These are phyloP conservation scores for Hirudinaria manillensis DNA, from an alignment of 2,888 invertebrate genomes.

Conservation along the genomic window DNA sequence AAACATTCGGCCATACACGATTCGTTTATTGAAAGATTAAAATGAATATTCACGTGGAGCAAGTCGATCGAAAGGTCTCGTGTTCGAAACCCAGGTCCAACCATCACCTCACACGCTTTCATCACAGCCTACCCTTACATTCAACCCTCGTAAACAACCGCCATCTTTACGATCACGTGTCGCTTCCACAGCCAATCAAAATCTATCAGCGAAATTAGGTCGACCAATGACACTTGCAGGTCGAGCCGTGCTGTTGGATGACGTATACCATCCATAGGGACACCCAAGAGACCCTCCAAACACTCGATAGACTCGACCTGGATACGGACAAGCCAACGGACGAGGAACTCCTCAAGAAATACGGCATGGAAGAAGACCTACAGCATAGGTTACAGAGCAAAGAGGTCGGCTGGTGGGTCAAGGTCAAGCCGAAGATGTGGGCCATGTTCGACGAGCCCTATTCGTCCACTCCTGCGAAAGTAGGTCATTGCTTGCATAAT, in stretches of 20 bases:
- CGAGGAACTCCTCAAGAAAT: conserved; percentile 34
- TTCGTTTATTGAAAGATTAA: too few relatives aligned
- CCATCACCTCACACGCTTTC: too few relatives aligned
- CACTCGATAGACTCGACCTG: conserved; percentile 89
- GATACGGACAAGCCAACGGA: conserved; percentile 58
- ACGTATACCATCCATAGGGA: conserved; percentile 83
- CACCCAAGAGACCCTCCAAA: conserved; percentile 96
- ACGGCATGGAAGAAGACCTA: conserved; percentile 28
- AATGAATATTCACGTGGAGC: too few relatives aligned
- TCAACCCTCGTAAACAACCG: too few relatives aligned
- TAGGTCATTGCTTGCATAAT: conserved; percentile 10
- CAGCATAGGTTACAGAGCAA: conserved; percentile 13
- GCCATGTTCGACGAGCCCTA: conserved; percentile 35
- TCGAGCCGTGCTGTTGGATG: conserved; percentile 99
- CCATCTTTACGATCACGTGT: too few relatives aligned
- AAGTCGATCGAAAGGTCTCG: too few relatives aligned
- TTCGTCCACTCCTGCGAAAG: conserved; percentile 33
- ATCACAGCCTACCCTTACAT: too few relatives aligned
- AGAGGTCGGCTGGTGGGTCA: conserved; percentile 25
- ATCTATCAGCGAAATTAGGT: too few relatives aligned
- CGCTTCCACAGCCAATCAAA: too few relatives aligned
- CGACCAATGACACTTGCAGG: conserved; percentile 60
- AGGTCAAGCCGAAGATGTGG: conserved; percentile 31
- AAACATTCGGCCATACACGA: too few relatives aligned
- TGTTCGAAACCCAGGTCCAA: too few relatives aligned